Conservation (phyloP, 2,113 vertebrate genomes). For the Clarias magur region DNA sequence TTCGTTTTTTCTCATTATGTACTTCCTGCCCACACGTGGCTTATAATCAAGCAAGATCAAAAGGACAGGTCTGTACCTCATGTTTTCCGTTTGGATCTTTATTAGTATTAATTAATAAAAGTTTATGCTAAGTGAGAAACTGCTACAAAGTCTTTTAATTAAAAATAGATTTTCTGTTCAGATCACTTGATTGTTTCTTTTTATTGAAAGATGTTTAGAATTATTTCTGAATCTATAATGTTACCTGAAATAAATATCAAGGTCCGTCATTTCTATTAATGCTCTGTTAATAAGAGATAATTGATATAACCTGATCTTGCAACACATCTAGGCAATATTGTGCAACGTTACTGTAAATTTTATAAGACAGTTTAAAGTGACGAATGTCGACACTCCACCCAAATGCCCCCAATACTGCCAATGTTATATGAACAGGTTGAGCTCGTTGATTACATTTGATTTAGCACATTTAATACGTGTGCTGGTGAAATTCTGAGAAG, state of each 20-base stretch:
- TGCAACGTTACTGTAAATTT: not conserved
- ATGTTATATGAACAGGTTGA: not conserved
- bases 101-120: not conserved
- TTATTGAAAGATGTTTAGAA: not conserved
- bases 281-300: too few relatives aligned
- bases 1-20: not conserved
- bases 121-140: not conserved
- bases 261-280: not conserved
- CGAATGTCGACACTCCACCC: not conserved
- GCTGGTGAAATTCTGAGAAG: not conserved
- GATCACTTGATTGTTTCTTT: not conserved
- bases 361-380: not conserved
- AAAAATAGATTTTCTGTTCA: not conserved
- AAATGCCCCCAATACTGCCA: not conserved
- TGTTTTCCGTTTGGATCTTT: not conserved
- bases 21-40: slow-evolving; percentile 21
- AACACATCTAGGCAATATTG: not conserved
- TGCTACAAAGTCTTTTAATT: slow-evolving; percentile 22
- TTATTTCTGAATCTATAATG: not conserved
- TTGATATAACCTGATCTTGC: not conserved
- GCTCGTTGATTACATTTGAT: not conserved
- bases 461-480: not conserved
- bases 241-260: too few relatives aligned
- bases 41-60: slow-evolving; percentile 32
- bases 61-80: not conserved